Conservation (phyloP, 2,113 vertebrate species). For the Lampris megalopsis region DNA sequence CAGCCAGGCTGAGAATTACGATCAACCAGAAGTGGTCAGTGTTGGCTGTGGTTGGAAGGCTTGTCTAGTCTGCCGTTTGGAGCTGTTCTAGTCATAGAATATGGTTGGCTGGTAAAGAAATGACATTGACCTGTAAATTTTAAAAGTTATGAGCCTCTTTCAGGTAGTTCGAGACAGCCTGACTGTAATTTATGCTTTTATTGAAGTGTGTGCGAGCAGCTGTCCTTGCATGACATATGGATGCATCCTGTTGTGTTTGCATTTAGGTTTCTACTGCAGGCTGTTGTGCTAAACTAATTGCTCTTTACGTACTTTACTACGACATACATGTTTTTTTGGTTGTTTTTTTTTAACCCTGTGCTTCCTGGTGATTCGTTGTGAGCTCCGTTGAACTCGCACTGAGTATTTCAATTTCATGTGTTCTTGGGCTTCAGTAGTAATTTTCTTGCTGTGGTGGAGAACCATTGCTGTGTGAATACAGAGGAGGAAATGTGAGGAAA, state of each 20-base stretch:
- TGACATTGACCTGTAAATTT: too few species aligned
- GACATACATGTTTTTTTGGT: too few species aligned
- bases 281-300: too few species aligned
- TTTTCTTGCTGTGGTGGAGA: neutral
- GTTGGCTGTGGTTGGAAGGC: neutral
- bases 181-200: too few species aligned
- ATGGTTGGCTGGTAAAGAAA: too few species aligned
- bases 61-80: neutral
- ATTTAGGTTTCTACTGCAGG: neutral
- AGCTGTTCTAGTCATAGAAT: too few species aligned
- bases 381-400: neutral
- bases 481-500: slow-evolving; percentile 1
- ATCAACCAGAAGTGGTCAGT: slow-evolving; percentile 26
- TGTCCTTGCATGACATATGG: neutral
- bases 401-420: neutral
- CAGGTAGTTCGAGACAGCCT: too few species aligned
- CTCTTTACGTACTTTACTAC: too few species aligned
- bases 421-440: neutral
- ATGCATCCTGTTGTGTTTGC: neutral
- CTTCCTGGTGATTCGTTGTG: neutral
- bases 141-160: too few species aligned
- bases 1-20: slow-evolving; percentile 4
- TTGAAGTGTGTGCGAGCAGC: too few species aligned
- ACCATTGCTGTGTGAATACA: neutral
- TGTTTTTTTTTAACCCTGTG: too few species aligned